Percentiles rank a stretch among this genome's conserved stretches.
These are phyloP conservation scores for Sapayoa aenigma DNA, from an alignment of 2,113 vertebrate genomes.

Conservation along the genomic window DNA sequence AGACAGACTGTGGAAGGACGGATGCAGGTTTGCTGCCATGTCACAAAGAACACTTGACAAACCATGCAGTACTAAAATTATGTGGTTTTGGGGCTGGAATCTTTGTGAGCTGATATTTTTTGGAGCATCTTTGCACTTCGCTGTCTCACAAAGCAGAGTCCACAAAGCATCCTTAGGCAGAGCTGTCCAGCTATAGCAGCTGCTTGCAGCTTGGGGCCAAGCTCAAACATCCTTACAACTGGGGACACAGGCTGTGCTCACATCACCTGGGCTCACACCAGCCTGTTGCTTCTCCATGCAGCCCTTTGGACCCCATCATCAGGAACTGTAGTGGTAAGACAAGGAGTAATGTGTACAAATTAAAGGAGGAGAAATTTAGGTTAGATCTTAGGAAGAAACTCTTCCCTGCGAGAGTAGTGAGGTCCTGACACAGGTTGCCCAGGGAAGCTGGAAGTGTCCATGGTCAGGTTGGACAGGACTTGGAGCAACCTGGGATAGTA, in stretches of 20 bases:
- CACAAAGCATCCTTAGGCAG: not conserved
- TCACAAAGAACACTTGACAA: rapidly evolving
- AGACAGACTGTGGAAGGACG: rapidly evolving
- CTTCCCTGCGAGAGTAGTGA: rapidly evolving
- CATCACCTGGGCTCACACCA: rapidly evolving
- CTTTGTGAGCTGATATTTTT: not conserved
- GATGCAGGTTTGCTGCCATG: not conserved
- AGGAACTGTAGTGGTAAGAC: not conserved
- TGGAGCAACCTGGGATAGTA: rapidly evolving
- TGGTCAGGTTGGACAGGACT: rapidly evolving
- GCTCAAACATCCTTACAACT: not conserved
- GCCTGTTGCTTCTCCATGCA: not conserved
- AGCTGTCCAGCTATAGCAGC: rapidly evolving
- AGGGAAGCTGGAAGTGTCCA: rapidly evolving
- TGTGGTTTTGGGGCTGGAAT: rapidly evolving
- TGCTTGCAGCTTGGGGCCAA: not conserved
- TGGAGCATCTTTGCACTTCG: not conserved
- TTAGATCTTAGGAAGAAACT: not conserved
- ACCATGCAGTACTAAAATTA: rapidly evolving
- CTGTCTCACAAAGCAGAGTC: not conserved
- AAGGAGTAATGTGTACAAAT: not conserved
- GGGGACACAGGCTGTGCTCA: not conserved
- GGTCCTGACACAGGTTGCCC: not conserved
- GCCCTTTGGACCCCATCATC: not conserved
- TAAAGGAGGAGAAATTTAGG: not conserved